These are phyloP conservation scores for Dinothrombium tinctorium DNA, from an alignment of 1,140 invertebrate genomes.

Conservation along the genomic window DNA sequence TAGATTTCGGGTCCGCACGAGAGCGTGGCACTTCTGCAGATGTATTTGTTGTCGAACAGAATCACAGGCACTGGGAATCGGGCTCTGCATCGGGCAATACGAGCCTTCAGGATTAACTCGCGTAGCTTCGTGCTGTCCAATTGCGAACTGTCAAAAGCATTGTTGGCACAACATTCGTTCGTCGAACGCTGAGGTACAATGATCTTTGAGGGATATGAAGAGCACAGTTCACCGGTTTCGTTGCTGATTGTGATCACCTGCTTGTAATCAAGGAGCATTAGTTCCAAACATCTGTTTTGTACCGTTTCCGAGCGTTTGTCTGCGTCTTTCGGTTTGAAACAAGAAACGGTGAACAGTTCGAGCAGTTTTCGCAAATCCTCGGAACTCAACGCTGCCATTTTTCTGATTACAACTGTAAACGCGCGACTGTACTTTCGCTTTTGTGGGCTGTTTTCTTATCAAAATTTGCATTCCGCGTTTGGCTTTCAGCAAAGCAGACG, in stretches of 20 bases:
- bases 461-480: no score
- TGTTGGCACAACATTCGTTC: no score
- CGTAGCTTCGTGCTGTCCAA: conserved; percentile 32
- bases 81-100: conserved; percentile 38
- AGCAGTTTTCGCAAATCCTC: no score
- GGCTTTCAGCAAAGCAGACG: no score
- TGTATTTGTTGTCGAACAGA: conserved; percentile 39
- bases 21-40: conserved; percentile 34
- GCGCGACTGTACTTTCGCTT: no score
- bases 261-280: conserved; percentile 35
- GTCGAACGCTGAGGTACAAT: conserved; percentile 32
- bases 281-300: conserved; percentile 30
- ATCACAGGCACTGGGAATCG: conserved; percentile 57
- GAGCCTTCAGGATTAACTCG: conserved; percentile 35
- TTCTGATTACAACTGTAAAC: no score
- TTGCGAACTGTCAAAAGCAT: no score
- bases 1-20: conserved; percentile 47
- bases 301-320: no score
- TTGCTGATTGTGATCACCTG: conserved; percentile 31
- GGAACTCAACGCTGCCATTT: no score
- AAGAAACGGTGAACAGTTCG: no score
- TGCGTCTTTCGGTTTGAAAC: no score
- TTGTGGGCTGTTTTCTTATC: no score
- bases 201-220: conserved; percentile 44
- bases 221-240: conserved; percentile 38